Conservation (phyloP, 2,888 invertebrate species). For the Clanis bilineata region DNA sequence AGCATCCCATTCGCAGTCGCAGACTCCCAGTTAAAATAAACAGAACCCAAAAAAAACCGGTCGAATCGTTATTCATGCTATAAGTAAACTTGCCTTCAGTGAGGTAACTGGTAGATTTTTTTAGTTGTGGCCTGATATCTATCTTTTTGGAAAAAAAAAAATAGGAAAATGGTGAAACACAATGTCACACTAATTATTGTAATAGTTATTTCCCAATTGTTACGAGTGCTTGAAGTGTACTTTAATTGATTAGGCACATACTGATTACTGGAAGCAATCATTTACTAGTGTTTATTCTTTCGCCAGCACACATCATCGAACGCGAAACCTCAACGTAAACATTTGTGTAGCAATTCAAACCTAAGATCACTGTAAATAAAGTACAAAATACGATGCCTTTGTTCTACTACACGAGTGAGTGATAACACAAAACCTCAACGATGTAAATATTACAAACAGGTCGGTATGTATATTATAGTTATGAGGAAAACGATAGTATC, state of each 20-base stretch:
- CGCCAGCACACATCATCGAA: conserved; percentile 37
- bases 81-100: too few species aligned
- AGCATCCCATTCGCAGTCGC: too few species aligned
- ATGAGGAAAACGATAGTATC: conserved; percentile 27
- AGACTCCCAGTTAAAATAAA: too few species aligned
- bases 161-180: neutral
- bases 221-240: neutral
- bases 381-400: conserved; percentile 18
- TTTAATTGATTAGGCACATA: conserved; percentile 25
- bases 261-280: conserved; percentile 27
- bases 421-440: conserved; percentile 58
- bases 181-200: neutral
- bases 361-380: conserved; percentile 29
- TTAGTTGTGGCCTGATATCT: neutral
- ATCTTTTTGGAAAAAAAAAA: neutral
- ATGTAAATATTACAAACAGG: conserved; percentile 24
- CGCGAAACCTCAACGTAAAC: conserved; percentile 51
- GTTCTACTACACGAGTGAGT: conserved; percentile 7
- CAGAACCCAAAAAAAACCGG: too few species aligned
- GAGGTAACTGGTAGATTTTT: too few species aligned
- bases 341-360: conserved; percentile 30
- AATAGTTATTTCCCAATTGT: neutral
- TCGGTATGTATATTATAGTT: conserved; percentile 18
- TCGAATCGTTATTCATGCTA: too few species aligned
- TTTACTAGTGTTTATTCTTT: conserved; percentile 21